These are phyloP conservation scores for Penaeus japonicus DNA, from an alignment of 1,140 invertebrate species.

Conservation along the genomic window DNA sequence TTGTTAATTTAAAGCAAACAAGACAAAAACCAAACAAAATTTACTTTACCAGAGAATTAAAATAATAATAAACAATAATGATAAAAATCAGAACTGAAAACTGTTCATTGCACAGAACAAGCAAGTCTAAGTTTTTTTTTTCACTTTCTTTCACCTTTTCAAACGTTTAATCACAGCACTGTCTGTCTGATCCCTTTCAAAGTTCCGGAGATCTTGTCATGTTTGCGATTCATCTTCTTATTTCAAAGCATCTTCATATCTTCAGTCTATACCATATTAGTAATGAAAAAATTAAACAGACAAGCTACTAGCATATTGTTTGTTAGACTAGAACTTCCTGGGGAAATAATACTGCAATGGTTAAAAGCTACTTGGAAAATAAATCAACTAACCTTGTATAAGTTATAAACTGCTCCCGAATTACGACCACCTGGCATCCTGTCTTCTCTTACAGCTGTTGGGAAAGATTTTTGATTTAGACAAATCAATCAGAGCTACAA, in stretches of 20 bases:
- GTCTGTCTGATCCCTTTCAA: neutral
- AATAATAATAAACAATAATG: neutral
- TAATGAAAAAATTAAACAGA: no score
- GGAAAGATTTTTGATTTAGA: neutral
- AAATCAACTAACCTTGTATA: constrained; percentile 83
- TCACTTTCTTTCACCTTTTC: no score
- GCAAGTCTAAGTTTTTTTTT: no score
- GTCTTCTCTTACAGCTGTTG: constrained; percentile 94
- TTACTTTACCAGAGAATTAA: neutral
- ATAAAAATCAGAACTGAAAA: neutral
- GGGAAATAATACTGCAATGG: neutral
- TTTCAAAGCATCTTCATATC: neutral
- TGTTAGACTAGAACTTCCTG: neutral
- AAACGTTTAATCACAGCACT: neutral
- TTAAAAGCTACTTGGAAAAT: neutral
- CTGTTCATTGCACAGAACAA: neutral
- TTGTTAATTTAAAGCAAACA: neutral
- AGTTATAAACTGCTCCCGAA: constrained; percentile 97
- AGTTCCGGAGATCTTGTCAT: neutral
- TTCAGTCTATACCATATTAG: no score
- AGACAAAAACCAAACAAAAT: neutral
- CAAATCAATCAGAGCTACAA: no score
- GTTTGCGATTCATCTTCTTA: neutral
- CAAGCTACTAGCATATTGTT: no score
- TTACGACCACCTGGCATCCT: constrained; percentile 98